phyloP scores from a whole-genome alignment of 2,888 invertebrate genomes.

The Hololepta plana region DNA sequence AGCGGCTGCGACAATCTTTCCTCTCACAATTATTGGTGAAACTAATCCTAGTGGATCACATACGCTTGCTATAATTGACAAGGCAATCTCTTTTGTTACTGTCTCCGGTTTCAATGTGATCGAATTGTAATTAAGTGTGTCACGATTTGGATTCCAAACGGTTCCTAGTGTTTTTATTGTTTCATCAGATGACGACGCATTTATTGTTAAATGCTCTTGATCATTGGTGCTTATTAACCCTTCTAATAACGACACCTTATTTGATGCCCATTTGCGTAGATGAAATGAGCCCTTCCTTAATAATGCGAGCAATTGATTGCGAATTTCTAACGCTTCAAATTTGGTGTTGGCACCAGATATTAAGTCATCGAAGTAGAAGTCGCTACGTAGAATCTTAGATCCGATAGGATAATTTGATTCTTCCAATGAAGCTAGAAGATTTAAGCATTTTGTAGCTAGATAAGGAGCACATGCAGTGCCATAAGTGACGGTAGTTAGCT shows the following conservation, averaged over 20 bases:
- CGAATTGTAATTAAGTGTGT: no score
- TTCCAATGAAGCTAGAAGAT: conserved; percentile 3
- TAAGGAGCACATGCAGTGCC: conserved; percentile 6
- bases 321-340: conserved; percentile 2
- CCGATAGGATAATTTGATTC: not conserved
- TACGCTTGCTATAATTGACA: no score
- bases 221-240: no score
- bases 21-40: no score
- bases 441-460: conserved; percentile 5
- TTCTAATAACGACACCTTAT: conserved; percentile 2
- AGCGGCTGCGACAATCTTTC: no score
- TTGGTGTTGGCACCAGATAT: conserved; percentile 8
- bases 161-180: no score
- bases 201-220: no score
- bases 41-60: no score
- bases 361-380: conserved; percentile 16
- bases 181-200: no score
- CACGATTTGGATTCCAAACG: no score
- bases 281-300: conserved; percentile 4
- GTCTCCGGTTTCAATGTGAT: no score
- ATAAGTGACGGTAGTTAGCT: conserved; percentile 5
- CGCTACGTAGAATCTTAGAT: conserved; percentile 7
- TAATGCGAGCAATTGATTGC: conserved; percentile 2
- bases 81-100: no score
- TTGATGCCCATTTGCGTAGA: conserved; percentile 6